Percentiles rank a stretch among this genome's conserved stretches.
Conservation (phyloP, 2,113 vertebrate species). For the Axis porcinus region DNA sequence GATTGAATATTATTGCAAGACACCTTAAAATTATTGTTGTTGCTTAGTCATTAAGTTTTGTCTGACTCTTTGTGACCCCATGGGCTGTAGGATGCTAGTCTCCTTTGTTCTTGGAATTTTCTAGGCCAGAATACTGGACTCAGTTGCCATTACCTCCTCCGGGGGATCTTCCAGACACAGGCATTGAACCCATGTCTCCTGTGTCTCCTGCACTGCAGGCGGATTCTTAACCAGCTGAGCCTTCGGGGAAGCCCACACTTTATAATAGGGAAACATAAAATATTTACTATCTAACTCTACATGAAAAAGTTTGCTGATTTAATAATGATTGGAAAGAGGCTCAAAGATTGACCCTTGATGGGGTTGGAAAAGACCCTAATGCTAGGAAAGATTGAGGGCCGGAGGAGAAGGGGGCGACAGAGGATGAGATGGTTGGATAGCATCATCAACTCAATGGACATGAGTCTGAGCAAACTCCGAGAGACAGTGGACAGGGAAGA, state of each 20-base stretch:
- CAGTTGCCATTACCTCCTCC: background rate
- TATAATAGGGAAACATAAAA: slow-evolving; percentile 1
- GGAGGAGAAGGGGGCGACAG: background rate
- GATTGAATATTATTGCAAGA: background rate
- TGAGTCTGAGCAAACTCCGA: background rate
- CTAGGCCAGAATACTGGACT: background rate
- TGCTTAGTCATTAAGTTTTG: background rate
- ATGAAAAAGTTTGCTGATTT: background rate
- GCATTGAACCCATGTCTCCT: background rate
- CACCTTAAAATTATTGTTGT: background rate
- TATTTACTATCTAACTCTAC: background rate
- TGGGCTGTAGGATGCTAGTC: background rate
- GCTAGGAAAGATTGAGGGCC: background rate
- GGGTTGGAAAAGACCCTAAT: background rate
- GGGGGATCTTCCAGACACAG: background rate
- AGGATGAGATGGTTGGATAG: background rate
- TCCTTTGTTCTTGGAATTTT: background rate
- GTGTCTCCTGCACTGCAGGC: background rate
- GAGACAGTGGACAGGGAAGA: background rate
- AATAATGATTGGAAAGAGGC: background rate
- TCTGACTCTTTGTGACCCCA: background rate
- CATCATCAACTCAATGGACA: background rate
- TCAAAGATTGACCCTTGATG: background rate
- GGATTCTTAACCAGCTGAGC: background rate
- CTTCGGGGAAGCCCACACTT: accelerated